phyloP scores from a whole-genome alignment of 2,797 vertebrate genomes.

The Myripristis jacobus region DNA sequence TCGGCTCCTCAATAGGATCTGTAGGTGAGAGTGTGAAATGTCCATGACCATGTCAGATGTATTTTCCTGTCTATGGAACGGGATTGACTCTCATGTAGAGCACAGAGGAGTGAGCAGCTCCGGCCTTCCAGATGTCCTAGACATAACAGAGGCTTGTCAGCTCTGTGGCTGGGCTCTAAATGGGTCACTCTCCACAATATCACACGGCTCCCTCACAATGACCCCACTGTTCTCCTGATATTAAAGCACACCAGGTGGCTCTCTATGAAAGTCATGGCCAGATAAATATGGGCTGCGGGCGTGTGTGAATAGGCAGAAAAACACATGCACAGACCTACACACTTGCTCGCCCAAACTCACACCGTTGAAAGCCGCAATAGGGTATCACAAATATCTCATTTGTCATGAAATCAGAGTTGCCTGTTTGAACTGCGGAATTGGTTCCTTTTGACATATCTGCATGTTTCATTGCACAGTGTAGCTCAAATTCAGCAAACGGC shows the following conservation, averaged over 20 bases:
- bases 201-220: slow-evolving; percentile 82
- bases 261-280: slow-evolving; percentile 70
- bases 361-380: background rate
- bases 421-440: slow-evolving; percentile 18
- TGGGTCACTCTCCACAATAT: slow-evolving; percentile 83
- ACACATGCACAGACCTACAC: slow-evolving; percentile 13
- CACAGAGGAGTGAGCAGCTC: slow-evolving; percentile 50
- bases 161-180: slow-evolving; percentile 76
- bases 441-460: slow-evolving; percentile 6
- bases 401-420: slow-evolving; percentile 16
- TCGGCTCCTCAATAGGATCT: slow-evolving; percentile 34
- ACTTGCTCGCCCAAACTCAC: background rate
- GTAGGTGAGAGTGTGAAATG: slow-evolving; percentile 62
- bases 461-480: slow-evolving; percentile 18
- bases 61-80: slow-evolving; percentile 33
- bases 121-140: slow-evolving; percentile 78
- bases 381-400: slow-evolving; percentile 3
- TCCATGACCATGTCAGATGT: slow-evolving; percentile 46
- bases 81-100: slow-evolving; percentile 41
- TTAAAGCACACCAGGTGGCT: slow-evolving; percentile 84
- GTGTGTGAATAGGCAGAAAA: slow-evolving; percentile 45
- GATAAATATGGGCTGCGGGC: slow-evolving; percentile 68
- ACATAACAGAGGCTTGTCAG: slow-evolving; percentile 82
- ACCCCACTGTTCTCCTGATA: slow-evolving; percentile 82
- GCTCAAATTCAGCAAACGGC: slow-evolving; percentile 3